phyloP scores from a whole-genome alignment of 2,797 vertebrate genomes.

The Clarias pachynema region DNA sequence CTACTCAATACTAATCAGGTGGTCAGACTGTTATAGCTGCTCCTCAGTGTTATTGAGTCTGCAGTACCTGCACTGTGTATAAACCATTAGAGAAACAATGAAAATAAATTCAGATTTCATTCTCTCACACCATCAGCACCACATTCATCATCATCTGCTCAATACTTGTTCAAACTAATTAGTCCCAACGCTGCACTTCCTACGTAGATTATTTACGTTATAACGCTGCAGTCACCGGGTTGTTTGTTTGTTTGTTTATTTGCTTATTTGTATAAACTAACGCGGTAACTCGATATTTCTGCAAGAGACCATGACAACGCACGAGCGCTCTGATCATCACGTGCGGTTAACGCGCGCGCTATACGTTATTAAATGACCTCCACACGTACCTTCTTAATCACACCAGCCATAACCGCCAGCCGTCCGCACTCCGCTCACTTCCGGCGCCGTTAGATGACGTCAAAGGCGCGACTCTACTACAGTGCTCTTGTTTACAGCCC shows the following conservation, averaged over 20 bases:
- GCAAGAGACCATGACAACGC: too few species aligned
- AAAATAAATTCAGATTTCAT: too few species aligned
- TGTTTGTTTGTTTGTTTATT: background rate
- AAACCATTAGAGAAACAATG: background rate
- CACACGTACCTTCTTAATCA: conserved; percentile 72
- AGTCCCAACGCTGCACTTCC: background rate
- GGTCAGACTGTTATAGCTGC: too few species aligned
- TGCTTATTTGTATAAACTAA: too few species aligned
- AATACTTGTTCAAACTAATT: background rate
- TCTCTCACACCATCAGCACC: background rate
- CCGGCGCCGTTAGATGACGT: conserved; percentile 60
- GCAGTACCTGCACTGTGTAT: background rate
- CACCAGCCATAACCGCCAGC: conserved; percentile 65
- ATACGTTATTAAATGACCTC: conserved; percentile 62
- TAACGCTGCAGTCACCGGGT: background rate
- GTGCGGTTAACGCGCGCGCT: background rate
- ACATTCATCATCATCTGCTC: background rate
- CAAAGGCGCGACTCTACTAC: background rate
- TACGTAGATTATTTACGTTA: background rate
- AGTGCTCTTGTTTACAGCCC: background rate
- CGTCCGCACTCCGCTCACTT: conserved; percentile 20
- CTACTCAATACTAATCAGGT: too few species aligned
- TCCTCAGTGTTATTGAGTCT: background rate
- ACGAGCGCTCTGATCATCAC: too few species aligned
- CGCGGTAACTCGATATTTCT: background rate